Conservation (phyloP, 2,888 invertebrate species). For the Hipparchia semele region DNA sequence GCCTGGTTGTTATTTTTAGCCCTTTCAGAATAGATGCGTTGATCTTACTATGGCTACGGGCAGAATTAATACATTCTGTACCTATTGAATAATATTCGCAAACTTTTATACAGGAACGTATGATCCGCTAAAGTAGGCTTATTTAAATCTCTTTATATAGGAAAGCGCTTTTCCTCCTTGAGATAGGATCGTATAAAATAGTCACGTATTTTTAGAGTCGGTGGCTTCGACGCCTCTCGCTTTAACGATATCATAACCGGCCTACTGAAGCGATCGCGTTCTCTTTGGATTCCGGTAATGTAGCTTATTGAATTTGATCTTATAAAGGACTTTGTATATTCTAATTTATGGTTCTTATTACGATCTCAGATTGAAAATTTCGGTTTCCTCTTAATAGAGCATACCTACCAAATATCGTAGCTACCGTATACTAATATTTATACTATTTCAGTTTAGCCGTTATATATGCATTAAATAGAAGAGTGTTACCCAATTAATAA, state of each 20-base stretch:
- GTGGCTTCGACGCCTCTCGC: conserved; percentile 55
- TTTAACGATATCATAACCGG: conserved; percentile 48
- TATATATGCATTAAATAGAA: too few relatives aligned
- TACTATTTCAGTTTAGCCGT: too few relatives aligned
- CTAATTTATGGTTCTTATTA: background rate
- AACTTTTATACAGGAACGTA: conserved; percentile 23
- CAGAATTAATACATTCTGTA: too few relatives aligned
- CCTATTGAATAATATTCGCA: conserved; percentile 13
- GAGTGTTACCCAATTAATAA: too few relatives aligned
- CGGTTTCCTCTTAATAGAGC: background rate
- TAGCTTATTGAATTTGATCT: conserved; percentile 35
- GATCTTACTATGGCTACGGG: too few relatives aligned
- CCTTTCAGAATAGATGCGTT: too few relatives aligned
- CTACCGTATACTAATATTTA: too few relatives aligned
- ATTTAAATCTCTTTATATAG: conserved; percentile 39
- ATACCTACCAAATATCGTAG: too few relatives aligned
- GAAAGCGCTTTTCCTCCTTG: conserved; percentile 67
- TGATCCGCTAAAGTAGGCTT: conserved; percentile 38
- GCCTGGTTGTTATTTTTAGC: too few relatives aligned
- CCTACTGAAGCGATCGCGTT: conserved; percentile 23
- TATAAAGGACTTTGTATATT: conserved; percentile 17
- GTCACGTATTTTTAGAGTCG: conserved; percentile 75
- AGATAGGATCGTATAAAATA: conserved; percentile 65
- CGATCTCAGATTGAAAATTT: background rate
- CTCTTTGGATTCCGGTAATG: conserved; percentile 31